Base-by-base conservation (phyloP, 2,888 invertebrate genomes). In the Cordilura impudica region DNA sequence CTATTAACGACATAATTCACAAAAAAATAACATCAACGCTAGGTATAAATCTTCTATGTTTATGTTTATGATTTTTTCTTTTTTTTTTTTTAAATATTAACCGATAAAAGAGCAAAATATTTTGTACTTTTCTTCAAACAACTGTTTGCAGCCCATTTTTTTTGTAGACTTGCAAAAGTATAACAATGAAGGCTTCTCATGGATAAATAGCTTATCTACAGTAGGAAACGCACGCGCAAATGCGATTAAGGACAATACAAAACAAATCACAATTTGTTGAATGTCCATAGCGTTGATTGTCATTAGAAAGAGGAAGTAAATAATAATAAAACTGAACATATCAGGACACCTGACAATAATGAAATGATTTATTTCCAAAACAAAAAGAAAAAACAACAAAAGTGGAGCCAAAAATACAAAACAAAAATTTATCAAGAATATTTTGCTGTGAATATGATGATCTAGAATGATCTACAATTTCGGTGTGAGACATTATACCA, bases 1-100 rank as follows among this genome's bases (percentile, higher is more conserved):
- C 82, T 83, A 83, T 83, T 82, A 82, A 73, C 78, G 78, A 70
- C 69, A 79, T 79, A 83, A 82, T 81, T 77, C 82, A 82, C 60
- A 74, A 76, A 82, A n/a, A 73, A 78, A 61, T 61, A 81, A 78
- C 61, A 81, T 70, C 71, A 81, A 78, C 60, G 63, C 56, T 6
- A 58, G 12, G 21, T 51, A 74, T 23, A 63, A 66, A 79, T 67
- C 58, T 35, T 26, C 6, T 31, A 51, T 10, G 47, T 49, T 65
- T 56, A 23, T 47, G 26, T n/a, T n/a, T n/a, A n/a, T n/a, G n/a
- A n/a, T n/a, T n/a, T 71, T 26, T 31, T 18, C 1, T 29, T 29
- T 29, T 43, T 8, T 47, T 49, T 31, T 23, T 60, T 47, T 0
- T 35, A 53, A 47, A 70, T 70, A 58, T 43, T 43, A 56, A 45